Evolutionary conservation across 2,113 vertebrate genomes (phyloP).

Genomic region (Myrmecophaga tridactyla): DNA sequence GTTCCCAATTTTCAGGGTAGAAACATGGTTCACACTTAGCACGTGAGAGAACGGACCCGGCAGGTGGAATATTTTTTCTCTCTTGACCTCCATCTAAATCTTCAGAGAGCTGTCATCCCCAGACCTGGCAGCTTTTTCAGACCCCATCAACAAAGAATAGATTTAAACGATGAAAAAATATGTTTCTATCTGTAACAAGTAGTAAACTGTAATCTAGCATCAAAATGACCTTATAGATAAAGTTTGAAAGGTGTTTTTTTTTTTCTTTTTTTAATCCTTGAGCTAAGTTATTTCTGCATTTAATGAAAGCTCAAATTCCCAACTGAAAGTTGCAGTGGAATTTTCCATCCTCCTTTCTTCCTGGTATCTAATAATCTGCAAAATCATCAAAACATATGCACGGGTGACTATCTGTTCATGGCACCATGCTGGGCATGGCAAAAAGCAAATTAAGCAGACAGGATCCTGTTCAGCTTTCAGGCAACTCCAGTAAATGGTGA

Average conservation of each 20-base stretch:
- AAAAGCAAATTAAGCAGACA: background rate
- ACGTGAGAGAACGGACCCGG: background rate
- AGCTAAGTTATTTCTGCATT: background rate
- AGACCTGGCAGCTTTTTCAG: background rate
- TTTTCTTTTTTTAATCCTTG: background rate
- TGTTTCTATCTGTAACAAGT: background rate
- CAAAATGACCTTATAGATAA: background rate
- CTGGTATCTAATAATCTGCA: background rate
- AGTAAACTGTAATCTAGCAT: background rate
- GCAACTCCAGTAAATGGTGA: background rate
- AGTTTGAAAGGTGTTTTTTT: background rate
- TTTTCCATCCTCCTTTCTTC: background rate
- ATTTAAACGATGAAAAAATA: background rate
- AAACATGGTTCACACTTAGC: background rate
- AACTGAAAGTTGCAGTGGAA: background rate
- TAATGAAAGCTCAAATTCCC: conserved; percentile 20
- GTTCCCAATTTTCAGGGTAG: background rate
- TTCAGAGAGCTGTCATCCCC: background rate
- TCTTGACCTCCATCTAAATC: background rate
- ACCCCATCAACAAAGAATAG: background rate
- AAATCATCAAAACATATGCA: background rate
- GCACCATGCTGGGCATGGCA: rapidly evolving
- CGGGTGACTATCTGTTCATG: background rate
- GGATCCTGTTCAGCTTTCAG: background rate
- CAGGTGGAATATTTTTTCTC: conserved; percentile 6